A percentile compares a stretch with the other conserved stretches of the same genome.
These are phyloP conservation scores for Ptychoptera albimana DNA, from an alignment of 2,888 invertebrate genomes.

Conservation along the genomic window DNA sequence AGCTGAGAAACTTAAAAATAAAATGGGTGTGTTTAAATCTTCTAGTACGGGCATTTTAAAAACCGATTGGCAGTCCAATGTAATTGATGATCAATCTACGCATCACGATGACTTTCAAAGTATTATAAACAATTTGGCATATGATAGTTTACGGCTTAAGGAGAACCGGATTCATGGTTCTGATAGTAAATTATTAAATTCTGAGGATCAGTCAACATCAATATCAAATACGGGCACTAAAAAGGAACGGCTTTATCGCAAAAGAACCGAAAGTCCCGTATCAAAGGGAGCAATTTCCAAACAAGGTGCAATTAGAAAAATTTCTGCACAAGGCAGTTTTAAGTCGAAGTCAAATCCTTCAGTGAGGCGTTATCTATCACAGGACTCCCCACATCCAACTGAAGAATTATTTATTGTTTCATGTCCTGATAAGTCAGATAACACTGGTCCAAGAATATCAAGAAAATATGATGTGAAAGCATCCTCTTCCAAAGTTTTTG, in stretches of 20 bases:
- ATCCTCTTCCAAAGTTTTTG: conserved; percentile 18
- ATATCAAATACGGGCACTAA: conserved; percentile 6
- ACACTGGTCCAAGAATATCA: conserved; percentile 24
- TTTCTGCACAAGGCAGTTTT: conserved; percentile 13
- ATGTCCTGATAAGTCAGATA: conserved; percentile 21
- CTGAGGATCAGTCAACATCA: not conserved
- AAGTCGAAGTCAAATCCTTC: conserved; percentile 12
- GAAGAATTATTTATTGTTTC: conserved; percentile 1
- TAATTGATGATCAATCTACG: not conserved
- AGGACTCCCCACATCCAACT: conserved; percentile 7
- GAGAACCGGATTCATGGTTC: not conserved
- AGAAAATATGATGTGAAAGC: conserved; percentile 23
- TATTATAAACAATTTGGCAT: conserved; percentile 13
- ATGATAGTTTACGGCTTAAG: conserved; percentile 4
- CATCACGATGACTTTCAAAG: conserved; percentile 21
- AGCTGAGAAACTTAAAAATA: not conserved
- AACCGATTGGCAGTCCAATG: conserved; percentile 9
- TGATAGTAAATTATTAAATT: not conserved
- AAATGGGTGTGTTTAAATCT: conserved; percentile 15
- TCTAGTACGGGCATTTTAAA: conserved; percentile 25
- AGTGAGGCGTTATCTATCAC: conserved; percentile 8
- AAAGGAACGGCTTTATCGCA: conserved; percentile 22
- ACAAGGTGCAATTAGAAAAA: conserved; percentile 14
- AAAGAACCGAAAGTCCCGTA: conserved; percentile 19
- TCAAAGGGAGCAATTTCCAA: conserved; percentile 1